A percentile compares a stretch with the other conserved stretches of the same genome.
Conservation (phyloP, 1,140 invertebrate species). For the Drosophila auraria region DNA sequence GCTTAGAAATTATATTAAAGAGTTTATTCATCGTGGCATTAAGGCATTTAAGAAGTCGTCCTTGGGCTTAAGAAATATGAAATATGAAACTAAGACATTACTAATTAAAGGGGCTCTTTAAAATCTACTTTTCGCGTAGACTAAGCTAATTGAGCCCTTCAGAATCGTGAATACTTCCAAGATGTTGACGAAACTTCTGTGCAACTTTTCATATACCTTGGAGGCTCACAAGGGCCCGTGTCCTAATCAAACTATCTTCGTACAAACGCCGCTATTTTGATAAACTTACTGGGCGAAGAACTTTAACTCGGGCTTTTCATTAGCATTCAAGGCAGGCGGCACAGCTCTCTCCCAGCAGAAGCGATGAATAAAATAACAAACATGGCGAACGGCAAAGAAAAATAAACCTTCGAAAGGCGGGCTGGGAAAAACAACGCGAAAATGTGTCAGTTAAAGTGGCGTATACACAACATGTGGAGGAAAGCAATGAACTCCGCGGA, state of each 20-base stretch:
- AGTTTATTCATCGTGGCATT: background rate
- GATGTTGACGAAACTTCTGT: conserved; percentile 8
- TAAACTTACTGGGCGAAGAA: conserved; percentile 12
- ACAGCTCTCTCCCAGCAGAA: conserved; percentile 17
- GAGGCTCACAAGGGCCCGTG: conserved; percentile 2
- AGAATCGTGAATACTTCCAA: conserved; percentile 14
- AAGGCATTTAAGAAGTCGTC: no score
- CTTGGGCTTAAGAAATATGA: no score
- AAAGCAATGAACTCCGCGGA: conserved; percentile 57
- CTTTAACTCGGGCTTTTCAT: conserved; percentile 55
- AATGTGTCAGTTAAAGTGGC: conserved; percentile 65
- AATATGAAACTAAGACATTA: background rate
- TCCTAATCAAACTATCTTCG: conserved; percentile 38
- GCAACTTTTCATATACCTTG: conserved; percentile 39
- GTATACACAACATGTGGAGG: conserved; percentile 48
- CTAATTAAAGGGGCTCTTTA: background rate
- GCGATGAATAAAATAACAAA: conserved; percentile 60
- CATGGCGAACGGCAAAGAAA: conserved; percentile 44
- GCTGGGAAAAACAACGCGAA: conserved; percentile 45
- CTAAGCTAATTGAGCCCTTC: background rate
- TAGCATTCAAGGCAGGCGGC: conserved; percentile 59
- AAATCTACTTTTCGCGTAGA: background rate
- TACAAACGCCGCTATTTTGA: background rate
- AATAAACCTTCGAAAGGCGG: conserved; percentile 27
- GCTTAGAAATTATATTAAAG: background rate